A percentile compares a stretch with the other conserved stretches of the same genome.
These are phyloP conservation scores for Pseudomugil gertrudae DNA, from an alignment of 2,797 vertebrate genomes.

Conservation along the genomic window DNA sequence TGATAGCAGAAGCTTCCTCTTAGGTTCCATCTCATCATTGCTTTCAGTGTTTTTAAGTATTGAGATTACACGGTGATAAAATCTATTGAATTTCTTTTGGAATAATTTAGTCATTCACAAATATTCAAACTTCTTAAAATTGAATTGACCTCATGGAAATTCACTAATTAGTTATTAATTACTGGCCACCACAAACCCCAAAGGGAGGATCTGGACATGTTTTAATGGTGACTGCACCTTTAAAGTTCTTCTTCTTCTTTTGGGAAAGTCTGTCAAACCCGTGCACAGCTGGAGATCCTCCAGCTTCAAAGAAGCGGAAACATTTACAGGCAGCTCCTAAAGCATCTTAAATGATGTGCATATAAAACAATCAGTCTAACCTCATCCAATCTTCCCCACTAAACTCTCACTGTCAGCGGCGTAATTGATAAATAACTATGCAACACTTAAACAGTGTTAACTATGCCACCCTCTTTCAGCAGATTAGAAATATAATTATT, in stretches of 20 bases:
- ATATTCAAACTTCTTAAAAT: not conserved
- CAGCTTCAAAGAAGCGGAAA: not conserved
- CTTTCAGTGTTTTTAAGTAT: not conserved
- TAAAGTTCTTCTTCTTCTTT: not conserved
- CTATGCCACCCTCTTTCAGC: not conserved
- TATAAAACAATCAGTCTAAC: not conserved
- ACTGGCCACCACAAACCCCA: not conserved
- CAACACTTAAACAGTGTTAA: too few species aligned
- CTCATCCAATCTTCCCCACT: not conserved
- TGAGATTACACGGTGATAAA: not conserved
- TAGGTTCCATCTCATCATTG: not conserved
- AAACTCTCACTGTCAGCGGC: not conserved
- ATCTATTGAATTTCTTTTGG: not conserved
- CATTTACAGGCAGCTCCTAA: constrained; percentile 14
- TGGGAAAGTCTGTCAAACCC: not conserved
- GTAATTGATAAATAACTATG: not conserved
- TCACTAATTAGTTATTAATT: not conserved
- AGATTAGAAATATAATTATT: not conserved
- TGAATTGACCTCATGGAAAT: not conserved
- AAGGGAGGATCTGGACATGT: too few species aligned
- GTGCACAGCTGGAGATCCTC: not conserved
- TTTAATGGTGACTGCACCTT: not conserved
- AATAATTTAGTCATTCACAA: not conserved
- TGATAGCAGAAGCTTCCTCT: not conserved
- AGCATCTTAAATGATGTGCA: not conserved